These are phyloP conservation scores for Sycophila sp. DNA, from an alignment of 1,140 invertebrate genomes.

Conservation along the genomic window DNA sequence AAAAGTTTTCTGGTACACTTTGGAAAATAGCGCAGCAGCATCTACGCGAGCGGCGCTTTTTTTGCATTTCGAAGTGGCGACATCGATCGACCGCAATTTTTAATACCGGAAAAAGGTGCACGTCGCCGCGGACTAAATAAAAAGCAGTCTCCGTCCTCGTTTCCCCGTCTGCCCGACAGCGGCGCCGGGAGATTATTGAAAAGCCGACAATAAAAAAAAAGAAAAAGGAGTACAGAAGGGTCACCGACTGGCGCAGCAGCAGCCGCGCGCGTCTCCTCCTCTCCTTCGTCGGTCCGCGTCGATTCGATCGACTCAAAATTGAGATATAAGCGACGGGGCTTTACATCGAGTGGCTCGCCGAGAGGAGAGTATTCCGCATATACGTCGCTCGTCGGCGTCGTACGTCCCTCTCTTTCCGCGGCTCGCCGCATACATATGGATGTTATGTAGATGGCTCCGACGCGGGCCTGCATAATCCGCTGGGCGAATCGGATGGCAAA, in stretches of 20 bases:
- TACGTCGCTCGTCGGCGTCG: not conserved
- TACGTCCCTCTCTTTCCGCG: not conserved
- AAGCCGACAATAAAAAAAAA: not conserved
- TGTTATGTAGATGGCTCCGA: constrained; percentile 15
- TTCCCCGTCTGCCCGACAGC: too few species aligned
- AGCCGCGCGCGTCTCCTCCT: not conserved
- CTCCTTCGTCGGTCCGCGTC: not conserved
- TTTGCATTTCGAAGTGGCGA: too few species aligned
- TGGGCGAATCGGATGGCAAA: constrained; percentile 20
- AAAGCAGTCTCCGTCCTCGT: too few species aligned
- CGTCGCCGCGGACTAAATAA: too few species aligned
- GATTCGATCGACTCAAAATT: constrained; percentile 38
- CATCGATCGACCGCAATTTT: too few species aligned
- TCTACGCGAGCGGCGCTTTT: too few species aligned
- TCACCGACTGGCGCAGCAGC: not conserved
- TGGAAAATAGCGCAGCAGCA: too few species aligned
- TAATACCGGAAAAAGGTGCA: too few species aligned
- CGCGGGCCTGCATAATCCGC: constrained; percentile 6
- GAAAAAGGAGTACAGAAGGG: not conserved
- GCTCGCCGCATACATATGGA: constrained; percentile 8
- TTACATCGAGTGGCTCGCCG: not conserved
- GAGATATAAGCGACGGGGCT: constrained; percentile 11
- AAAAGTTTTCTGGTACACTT: too few species aligned
- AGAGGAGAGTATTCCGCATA: too few species aligned
- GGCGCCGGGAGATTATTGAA: too few species aligned